Conservation (phyloP, 2,888 invertebrate species). For the Anodontia alba region DNA sequence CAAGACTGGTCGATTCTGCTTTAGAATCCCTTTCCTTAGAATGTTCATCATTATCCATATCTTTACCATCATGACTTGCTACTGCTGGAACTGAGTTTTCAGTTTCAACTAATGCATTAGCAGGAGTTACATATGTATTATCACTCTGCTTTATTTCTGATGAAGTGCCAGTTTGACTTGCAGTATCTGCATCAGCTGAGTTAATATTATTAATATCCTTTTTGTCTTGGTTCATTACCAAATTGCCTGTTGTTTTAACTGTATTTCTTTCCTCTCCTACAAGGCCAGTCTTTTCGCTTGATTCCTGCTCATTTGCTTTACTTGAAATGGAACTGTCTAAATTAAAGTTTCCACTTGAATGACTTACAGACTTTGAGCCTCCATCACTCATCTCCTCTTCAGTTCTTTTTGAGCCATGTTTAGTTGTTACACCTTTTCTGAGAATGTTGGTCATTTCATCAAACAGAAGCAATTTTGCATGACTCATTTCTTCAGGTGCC, state of each 20-base stretch:
- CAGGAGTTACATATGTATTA: no score
- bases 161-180: no score
- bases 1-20: no score
- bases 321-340: not conserved
- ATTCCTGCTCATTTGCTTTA: not conserved
- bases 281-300: not conserved
- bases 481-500: constrained; percentile 41
- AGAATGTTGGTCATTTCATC: constrained; percentile 29
- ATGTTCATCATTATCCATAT: no score
- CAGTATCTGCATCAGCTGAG: no score
- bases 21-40: no score
- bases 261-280: not conserved
- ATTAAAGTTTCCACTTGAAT: not conserved
- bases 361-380: not conserved
- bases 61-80: no score
- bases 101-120: no score
- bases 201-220: no score
- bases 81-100: no score
- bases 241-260: not conserved
- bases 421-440: not conserved
- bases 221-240: no score
- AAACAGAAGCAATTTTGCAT: constrained; percentile 40
- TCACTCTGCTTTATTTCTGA: no score
- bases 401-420: not conserved
- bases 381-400: constrained; percentile 5